Evolutionary conservation across 2,888 invertebrate genomes (phyloP), one percentile per base, ranked within the genome.

Genomic region (Prosopocoilus inquinatus): DNA sequence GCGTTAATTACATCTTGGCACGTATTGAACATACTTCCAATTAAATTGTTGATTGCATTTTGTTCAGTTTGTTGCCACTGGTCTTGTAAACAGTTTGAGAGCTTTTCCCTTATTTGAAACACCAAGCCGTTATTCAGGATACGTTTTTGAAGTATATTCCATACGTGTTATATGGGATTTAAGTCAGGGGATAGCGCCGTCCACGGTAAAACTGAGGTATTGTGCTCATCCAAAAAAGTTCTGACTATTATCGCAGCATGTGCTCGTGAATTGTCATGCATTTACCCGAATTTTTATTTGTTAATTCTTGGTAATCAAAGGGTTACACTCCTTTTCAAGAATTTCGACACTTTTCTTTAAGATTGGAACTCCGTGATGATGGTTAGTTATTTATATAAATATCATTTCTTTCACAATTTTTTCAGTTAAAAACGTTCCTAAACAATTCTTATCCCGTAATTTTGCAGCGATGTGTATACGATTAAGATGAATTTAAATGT

Each of bases 131-230:
- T 2, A n/a, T 11, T 15, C 41, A 12, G 41, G 41, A 41, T 8
- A 41, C 41, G 15, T 41, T n/a, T 41, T 36, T 20, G 44, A 28
- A 51, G 32, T 47, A 59, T 44, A 34, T 57, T 34, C 45, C 57
- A 54, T 32, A 61, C 52, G 55, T 61, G 60, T 47, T 58, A 60
- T 38, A 61, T 58, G 2, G 58, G 54, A 52, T 61, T 60, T 9
- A 58, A 44, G 44, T 61, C 61, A 32, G 57, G 60, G n/a, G 53
- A 50, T 45, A 52, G 55, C 11, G 52, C 47, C 20, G 60, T 58
- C 54, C 57, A 54, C n/a, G 38, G 47, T 15, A 61, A 48, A 38
- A 47, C 43, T 15, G 13, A 33, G 11, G 61, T 41, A 41, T 41
- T 41, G 3, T 41, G 41, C 16, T 28, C 5, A 28, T 28, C 20